Base-by-base conservation (phyloP, 2,888 invertebrate species). In the Amblyjoppa fuscipennis region DNA sequence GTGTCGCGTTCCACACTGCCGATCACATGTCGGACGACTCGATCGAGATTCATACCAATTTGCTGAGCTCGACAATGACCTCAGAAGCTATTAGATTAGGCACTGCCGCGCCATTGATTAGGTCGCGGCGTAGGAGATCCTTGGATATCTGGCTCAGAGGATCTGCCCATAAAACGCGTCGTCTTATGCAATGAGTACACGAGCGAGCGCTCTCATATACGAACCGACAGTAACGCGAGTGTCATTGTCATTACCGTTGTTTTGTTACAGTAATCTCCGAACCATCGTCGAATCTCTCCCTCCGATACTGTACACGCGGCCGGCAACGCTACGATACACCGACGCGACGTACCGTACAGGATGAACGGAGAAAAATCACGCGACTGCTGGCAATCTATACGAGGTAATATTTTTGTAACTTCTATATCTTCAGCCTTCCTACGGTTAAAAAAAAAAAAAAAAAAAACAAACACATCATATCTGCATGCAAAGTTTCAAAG, bases 61-160 rank as follows among this genome's bases (percentile, higher is more conserved):
- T 74, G 51, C n/a, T 61, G 69, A 73, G 38, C 20, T 69, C 69
- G 69, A 69, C 74, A 83, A 78, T 75, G 73, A 70, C 75, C 59
- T 56, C 68, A 25, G 61, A 34, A 66, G 20, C 56, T 69, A 78
- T 78, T 69, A 34, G 49, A 68, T 78, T 73, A 70, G 71, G 71
- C 45, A 49, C 71, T 73, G 71, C 61, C 77, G 61, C 70, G 45
- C 76, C 70, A 66, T 86, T 56, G 31, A 51, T 61, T 77, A 84
- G 86, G 88, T 86, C 87, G 83, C 82, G 69, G 49, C 66, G 49
- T 38, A 71, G 69, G 49, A 49, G 76, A 84, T 87, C 84, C 84
- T 87, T 87, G 85, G 73, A 83, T 75, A 87, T 88, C 74, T 87
- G 88, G 87, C 79, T 88, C 87, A 81, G 73, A 87, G 78, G 77